These are phyloP conservation scores for Trogon surrucura DNA, from an alignment of 2,113 vertebrate genomes.

Conservation along the genomic window DNA sequence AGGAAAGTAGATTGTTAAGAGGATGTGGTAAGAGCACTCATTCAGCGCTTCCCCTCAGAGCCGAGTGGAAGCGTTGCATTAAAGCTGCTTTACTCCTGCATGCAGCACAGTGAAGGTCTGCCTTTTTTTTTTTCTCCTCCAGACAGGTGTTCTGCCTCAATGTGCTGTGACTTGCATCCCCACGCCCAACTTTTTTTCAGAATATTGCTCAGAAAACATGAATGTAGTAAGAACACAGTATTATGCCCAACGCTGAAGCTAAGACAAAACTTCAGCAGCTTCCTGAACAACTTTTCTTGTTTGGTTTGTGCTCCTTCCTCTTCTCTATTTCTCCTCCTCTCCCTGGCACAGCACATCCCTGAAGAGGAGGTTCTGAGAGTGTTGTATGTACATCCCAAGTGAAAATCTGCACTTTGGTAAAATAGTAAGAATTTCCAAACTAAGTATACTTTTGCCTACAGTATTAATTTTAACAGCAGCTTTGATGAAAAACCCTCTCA, in stretches of 20 bases:
- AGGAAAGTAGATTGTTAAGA: background rate
- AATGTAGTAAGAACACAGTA: background rate
- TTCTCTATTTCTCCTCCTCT: background rate
- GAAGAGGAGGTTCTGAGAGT: background rate
- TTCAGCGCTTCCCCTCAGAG: background rate
- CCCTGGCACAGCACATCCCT: background rate
- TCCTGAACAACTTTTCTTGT: background rate
- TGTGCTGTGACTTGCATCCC: background rate
- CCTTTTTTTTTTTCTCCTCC: background rate
- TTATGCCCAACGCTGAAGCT: background rate
- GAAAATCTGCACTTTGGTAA: background rate
- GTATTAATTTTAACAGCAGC: background rate
- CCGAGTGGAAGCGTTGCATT: background rate
- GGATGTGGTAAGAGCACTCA: background rate
- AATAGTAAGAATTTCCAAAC: background rate
- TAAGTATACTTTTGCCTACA: background rate
- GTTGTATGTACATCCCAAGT: background rate
- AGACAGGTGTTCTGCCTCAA: background rate
- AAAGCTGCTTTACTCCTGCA: background rate
- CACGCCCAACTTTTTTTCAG: background rate
- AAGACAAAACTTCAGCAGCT: background rate
- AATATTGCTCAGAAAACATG: background rate
- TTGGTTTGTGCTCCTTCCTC: background rate
- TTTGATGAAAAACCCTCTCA: background rate
- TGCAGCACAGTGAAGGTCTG: background rate